Conservation (phyloP, 2,888 invertebrate species). For the Rhingia campestris region DNA sequence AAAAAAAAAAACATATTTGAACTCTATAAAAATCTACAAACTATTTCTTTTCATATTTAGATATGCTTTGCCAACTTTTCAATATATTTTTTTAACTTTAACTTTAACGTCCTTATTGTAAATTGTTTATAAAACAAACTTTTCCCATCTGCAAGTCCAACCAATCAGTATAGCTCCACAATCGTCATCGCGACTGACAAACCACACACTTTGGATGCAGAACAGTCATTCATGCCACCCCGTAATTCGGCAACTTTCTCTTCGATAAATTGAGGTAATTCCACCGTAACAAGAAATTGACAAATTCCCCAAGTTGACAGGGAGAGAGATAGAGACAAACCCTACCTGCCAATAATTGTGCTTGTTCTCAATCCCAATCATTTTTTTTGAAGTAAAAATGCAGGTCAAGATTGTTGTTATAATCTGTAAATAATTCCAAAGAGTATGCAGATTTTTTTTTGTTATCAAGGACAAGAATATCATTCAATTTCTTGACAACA, state of each 20-base stretch:
- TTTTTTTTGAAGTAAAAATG: conserved; percentile 11
- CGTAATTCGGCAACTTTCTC: background rate
- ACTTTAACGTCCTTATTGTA: no score
- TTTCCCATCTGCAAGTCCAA: background rate
- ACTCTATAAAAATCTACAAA: no score
- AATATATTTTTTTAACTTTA: no score
- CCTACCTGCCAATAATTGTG: conserved; percentile 5
- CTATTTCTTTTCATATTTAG: no score
- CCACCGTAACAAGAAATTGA: conserved; percentile 3
- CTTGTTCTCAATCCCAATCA: conserved; percentile 8
- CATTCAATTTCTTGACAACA: conserved; percentile 1
- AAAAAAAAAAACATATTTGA: no score
- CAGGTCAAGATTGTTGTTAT: conserved; percentile 12
- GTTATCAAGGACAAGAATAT: conserved; percentile 17
- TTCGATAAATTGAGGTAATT: conserved; percentile 10
- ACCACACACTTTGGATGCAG: conserved; percentile 5
- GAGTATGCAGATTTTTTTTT: conserved; percentile 9
- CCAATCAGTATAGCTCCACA: background rate
- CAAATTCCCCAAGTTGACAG: conserved; percentile 34
- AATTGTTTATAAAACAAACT: no score
- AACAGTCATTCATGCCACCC: background rate
- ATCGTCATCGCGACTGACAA: background rate
- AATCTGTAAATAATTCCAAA: conserved; percentile 16
- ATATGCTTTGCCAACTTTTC: no score
- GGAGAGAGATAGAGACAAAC: background rate